Percentiles rank a stretch among this genome's conserved stretches.
Conservation (phyloP, 2,113 vertebrate species). For the Phalacrocorax carbo region DNA sequence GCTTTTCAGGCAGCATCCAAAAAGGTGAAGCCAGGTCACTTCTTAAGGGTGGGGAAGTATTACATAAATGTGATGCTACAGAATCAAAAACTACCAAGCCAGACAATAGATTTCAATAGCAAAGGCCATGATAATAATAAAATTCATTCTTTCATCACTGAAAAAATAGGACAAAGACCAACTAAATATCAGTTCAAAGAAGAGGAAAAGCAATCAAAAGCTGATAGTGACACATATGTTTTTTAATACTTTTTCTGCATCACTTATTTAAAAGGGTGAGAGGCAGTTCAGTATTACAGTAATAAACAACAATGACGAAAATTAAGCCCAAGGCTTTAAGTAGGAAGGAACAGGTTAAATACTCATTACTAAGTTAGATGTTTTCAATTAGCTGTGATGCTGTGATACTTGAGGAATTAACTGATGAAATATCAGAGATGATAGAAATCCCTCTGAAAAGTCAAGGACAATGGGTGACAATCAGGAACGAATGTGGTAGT, state of each 20-base stretch:
- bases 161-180: background rate
- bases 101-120: background rate
- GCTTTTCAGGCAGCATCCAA: background rate
- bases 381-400: background rate
- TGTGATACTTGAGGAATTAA: background rate
- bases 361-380: background rate
- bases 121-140: background rate
- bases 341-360: background rate
- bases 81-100: background rate
- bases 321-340: background rate
- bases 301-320: background rate
- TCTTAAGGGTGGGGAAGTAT: background rate
- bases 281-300: background rate
- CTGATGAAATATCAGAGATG: background rate
- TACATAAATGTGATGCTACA: background rate
- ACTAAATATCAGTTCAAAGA: background rate
- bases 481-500: background rate
- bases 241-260: background rate
- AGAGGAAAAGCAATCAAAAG: background rate
- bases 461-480: background rate
- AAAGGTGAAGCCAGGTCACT: background rate
- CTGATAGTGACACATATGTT: fast-evolving
- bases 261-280: background rate
- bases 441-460: background rate
- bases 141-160: background rate